Evolutionary conservation across 2,888 invertebrate genomes (phyloP).

Genomic region (Aromia moschata): DNA sequence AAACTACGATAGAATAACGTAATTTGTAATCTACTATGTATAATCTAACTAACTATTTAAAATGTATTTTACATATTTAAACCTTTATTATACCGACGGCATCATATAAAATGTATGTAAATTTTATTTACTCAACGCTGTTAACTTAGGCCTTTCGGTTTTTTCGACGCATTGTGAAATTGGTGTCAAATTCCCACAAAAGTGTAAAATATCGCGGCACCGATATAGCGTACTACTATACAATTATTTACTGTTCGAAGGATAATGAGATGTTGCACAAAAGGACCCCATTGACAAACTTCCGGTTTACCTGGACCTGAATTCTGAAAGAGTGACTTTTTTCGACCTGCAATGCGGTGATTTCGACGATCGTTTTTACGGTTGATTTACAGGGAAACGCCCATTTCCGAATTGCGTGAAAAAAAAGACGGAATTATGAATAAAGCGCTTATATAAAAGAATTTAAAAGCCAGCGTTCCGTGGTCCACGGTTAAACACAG

Average conservation of each 20-base stretch:
- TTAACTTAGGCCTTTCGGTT: constrained; percentile 8
- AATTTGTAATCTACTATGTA: no score
- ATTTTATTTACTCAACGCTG: neutral
- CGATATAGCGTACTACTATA: constrained; percentile 32
- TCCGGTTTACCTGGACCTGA: constrained; percentile 40
- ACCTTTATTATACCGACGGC: no score
- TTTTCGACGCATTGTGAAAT: constrained; percentile 17
- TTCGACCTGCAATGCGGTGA: constrained; percentile 31
- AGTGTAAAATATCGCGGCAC: constrained; percentile 37
- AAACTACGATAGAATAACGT: no score
- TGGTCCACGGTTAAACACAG: no score
- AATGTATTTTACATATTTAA: no score
- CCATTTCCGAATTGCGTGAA: constrained; percentile 21
- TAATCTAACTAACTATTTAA: no score
- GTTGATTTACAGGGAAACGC: constrained; percentile 10
- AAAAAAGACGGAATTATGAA: neutral
- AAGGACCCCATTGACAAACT: constrained; percentile 40
- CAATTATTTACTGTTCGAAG: constrained; percentile 36
- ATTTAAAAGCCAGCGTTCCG: no score
- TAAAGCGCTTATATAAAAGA: neutral
- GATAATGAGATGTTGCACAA: constrained; percentile 38
- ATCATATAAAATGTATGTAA: no score
- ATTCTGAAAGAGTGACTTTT: constrained; percentile 33
- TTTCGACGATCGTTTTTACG: constrained; percentile 25
- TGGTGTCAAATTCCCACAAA: constrained; percentile 36